A percentile compares a stretch with the other conserved stretches of the same genome.
phyloP scores from a whole-genome alignment of 2,797 vertebrate species.

The Dallia pectoralis region DNA sequence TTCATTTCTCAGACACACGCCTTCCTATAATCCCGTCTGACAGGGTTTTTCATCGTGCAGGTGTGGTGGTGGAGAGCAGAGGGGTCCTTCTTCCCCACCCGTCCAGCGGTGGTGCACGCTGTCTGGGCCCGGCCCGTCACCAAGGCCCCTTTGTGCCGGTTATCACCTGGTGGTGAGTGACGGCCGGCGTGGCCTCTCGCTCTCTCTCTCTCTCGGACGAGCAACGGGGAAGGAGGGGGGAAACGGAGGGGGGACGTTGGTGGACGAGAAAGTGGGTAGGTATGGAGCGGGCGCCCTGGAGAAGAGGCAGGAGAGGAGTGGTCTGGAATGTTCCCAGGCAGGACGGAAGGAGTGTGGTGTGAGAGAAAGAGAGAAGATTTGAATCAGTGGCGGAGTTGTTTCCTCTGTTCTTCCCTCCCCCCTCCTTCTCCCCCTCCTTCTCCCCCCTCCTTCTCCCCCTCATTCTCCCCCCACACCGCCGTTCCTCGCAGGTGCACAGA shows the following conservation, averaged over 20 bases:
- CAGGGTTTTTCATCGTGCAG: slow-evolving; percentile 70
- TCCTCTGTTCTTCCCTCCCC: neutral
- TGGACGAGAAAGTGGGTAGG: slow-evolving; percentile 36
- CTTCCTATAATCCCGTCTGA: slow-evolving; percentile 71
- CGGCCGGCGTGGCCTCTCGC: slow-evolving; percentile 61
- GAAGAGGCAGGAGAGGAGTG: slow-evolving; percentile 56
- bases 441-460: neutral
- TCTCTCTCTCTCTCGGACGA: slow-evolving; percentile 62
- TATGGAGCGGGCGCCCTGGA: neutral
- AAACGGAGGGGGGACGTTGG: slow-evolving; percentile 22
- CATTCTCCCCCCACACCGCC: slow-evolving; percentile 36
- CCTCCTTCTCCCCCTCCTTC: neutral
- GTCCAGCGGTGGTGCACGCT: slow-evolving; percentile 50
- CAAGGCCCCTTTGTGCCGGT: slow-evolving; percentile 74
- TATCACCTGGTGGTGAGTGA: slow-evolving; percentile 78
- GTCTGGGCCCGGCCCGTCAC: slow-evolving; percentile 56
- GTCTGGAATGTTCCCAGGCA: slow-evolving; percentile 69
- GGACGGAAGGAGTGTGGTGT: slow-evolving; percentile 48
- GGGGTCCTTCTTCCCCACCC: slow-evolving; percentile 56
- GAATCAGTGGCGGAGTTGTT: slow-evolving; percentile 36
- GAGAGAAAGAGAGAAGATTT: slow-evolving; percentile 50
- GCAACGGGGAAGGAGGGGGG: slow-evolving; percentile 23
- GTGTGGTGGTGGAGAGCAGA: slow-evolving; percentile 48
- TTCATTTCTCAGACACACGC: slow-evolving; percentile 43
- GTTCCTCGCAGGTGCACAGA: slow-evolving; percentile 57